Evolutionary conservation across 1,140 invertebrate species (phyloP).

Genomic region (Calosoma granatense): DNA sequence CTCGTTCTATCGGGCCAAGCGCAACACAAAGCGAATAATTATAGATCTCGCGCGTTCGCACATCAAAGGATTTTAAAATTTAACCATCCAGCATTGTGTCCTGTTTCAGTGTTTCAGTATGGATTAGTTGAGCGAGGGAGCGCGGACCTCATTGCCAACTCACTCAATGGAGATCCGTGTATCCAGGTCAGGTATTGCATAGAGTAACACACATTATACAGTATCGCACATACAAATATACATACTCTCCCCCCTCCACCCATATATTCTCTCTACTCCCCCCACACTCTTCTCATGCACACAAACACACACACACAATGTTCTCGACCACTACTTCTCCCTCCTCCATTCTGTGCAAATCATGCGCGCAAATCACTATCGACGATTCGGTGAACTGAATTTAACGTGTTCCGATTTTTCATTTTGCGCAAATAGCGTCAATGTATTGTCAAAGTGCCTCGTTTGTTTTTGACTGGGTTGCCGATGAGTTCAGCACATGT

Average conservation of each 20-base stretch:
- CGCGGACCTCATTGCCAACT: background rate
- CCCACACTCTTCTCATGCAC: background rate
- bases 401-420: background rate
- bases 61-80: conserved; percentile 9
- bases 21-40: conserved; percentile 6
- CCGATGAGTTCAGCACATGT: too few relatives aligned
- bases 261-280: background rate
- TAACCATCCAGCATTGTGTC: background rate
- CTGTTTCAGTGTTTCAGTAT: conserved; percentile 3
- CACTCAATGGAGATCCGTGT: background rate
- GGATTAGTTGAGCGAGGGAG: background rate
- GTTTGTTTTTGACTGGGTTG: too few relatives aligned
- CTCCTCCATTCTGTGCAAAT: background rate
- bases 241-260: background rate
- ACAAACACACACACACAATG: background rate
- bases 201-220: too few relatives aligned
- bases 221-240: too few relatives aligned
- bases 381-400: background rate
- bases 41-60: conserved; percentile 1
- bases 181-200: background rate
- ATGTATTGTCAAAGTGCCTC: too few relatives aligned
- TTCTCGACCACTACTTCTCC: too few relatives aligned
- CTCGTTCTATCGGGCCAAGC: too few relatives aligned
- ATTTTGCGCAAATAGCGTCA: too few relatives aligned
- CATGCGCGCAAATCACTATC: background rate